A percentile compares a stretch with the other conserved stretches of the same genome.
These are phyloP conservation scores for Anolis sagrei DNA, from an alignment of 2,113 vertebrate genomes.

Conservation along the genomic window DNA sequence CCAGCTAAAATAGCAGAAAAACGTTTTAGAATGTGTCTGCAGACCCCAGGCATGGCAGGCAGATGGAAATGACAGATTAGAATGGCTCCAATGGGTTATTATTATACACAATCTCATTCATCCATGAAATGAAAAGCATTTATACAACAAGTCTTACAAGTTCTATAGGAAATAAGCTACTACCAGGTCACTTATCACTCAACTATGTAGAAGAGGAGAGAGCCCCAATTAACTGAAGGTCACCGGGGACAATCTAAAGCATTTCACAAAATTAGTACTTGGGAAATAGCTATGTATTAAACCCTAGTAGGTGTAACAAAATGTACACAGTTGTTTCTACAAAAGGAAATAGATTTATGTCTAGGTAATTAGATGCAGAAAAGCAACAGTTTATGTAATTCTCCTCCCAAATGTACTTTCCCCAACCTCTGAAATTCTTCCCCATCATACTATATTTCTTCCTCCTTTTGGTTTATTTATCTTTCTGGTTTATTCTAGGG, in stretches of 20 bases:
- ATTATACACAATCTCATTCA: conserved; percentile 54
- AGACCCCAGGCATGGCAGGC: conserved; percentile 21
- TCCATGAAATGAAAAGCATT: conserved; percentile 67
- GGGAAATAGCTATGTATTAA: not conserved
- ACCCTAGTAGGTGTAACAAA: not conserved
- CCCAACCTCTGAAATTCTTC: not conserved
- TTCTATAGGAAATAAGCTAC: conserved; percentile 7
- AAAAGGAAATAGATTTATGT: not conserved
- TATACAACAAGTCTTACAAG: conserved; percentile 37
- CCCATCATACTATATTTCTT: not conserved
- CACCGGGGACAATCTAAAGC: not conserved
- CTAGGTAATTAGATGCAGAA: not conserved
- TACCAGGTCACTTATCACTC: not conserved
- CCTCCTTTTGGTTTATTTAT: no score
- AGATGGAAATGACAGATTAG: conserved; percentile 62
- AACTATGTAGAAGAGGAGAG: not conserved
- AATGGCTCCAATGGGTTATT: conserved; percentile 55
- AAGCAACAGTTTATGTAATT: not conserved
- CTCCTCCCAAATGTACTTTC: not conserved
- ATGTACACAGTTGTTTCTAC: no score
- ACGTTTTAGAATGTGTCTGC: conserved; percentile 32
- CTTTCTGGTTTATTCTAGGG: no score
- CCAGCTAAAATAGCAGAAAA: conserved; percentile 35
- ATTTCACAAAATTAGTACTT: not conserved
- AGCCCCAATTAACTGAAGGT: not conserved